Evolutionary conservation across 2,113 vertebrate genomes (phyloP), one percentile per base, ranked within the genome.

Genomic region (Labeo catla): DNA sequence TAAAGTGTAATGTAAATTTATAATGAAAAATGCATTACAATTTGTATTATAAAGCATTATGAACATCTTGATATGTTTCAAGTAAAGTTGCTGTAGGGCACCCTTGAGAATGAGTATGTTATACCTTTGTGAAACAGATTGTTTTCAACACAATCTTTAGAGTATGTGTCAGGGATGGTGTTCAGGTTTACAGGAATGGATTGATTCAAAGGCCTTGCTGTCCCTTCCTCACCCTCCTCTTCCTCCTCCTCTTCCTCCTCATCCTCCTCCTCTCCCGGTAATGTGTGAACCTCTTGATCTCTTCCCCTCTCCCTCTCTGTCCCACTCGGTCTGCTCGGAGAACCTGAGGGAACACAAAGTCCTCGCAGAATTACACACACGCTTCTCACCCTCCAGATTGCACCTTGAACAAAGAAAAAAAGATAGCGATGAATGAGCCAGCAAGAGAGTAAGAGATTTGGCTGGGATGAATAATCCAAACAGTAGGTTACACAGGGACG

Each of bases 141-240:
- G 92, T 90, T 94, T 63, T 93, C 94, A 47, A 74, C 7, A 73
- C 90, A 88, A 86, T 95, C 93, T 90, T 91, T 96, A 89, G 93
- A 91, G 81, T 93, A 93, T 68, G 88, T 79, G 1, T 92, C 93
- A 4, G 89, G 59, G 12, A 91, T 90, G 81, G 86, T 94, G 89
- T 92, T 94, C 80, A 95, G 94, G 72, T 93, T 93, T 4, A 95
- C 89, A 8, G 93, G 93, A 50, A 93, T 86, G 73, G 90, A 81
- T 87, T 97, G 96, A 85, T 97, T 96, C 86, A 98, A 88, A 0
- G 96, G 96, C 87, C 96, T 97, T 88, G 97, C 95, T 86, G 97
- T 96, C 90, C 97, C 96, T 81, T 97, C 92, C 94, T 90, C 92
- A 89, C 96, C 96, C 57, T 84, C 95, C 88, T 74, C 77, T 43